Percentiles rank a stretch among this genome's conserved stretches.
Conservation (phyloP, 2,888 invertebrate species). For the Sisyra terminalis region DNA sequence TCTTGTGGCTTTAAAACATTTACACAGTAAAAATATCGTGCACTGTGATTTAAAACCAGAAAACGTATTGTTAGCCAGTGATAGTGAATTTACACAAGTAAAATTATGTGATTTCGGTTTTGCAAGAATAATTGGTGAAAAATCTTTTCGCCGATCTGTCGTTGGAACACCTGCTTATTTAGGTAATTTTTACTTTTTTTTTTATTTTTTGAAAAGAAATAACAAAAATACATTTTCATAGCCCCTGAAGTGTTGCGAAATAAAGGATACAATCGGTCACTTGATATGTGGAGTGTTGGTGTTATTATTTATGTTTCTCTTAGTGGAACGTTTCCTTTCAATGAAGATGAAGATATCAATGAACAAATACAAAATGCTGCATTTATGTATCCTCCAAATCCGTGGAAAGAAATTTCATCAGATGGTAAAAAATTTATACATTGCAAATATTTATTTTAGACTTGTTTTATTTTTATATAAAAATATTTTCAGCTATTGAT, state of each 20-base stretch:
- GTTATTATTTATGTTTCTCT: slow-evolving; percentile 97
- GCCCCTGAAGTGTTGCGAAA: slow-evolving; percentile 96
- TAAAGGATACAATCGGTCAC: slow-evolving; percentile 95
- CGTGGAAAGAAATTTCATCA: slow-evolving; percentile 92
- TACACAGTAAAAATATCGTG: slow-evolving; percentile 96
- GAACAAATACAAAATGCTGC: slow-evolving; percentile 99
- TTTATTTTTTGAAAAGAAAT: slow-evolving; percentile 5
- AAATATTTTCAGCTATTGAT: slow-evolving; percentile 78
- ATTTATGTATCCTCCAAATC: slow-evolving; percentile 97
- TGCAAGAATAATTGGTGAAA: slow-evolving; percentile 97
- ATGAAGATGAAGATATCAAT: slow-evolving; percentile 98
- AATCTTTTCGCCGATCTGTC: slow-evolving; percentile 91
- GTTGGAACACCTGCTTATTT: slow-evolving; percentile 98
- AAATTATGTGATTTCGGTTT: slow-evolving; percentile 99
- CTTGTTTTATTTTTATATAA: neutral
- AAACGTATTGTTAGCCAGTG: slow-evolving; percentile 89
- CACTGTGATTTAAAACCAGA: slow-evolving; percentile 97
- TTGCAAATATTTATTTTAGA: slow-evolving; percentile 1
- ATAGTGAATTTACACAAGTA: slow-evolving; percentile 92
- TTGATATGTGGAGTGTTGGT: slow-evolving; percentile 99
- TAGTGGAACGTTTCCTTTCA: slow-evolving; percentile 98
- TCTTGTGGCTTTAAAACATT: slow-evolving; percentile 85
- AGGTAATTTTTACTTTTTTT: slow-evolving; percentile 33
- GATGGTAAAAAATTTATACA: slow-evolving; percentile 42
- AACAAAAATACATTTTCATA: slow-evolving; percentile 20